Conservation (phyloP, 2,797 vertebrate genomes). For the Pogoniulus pusillus region DNA sequence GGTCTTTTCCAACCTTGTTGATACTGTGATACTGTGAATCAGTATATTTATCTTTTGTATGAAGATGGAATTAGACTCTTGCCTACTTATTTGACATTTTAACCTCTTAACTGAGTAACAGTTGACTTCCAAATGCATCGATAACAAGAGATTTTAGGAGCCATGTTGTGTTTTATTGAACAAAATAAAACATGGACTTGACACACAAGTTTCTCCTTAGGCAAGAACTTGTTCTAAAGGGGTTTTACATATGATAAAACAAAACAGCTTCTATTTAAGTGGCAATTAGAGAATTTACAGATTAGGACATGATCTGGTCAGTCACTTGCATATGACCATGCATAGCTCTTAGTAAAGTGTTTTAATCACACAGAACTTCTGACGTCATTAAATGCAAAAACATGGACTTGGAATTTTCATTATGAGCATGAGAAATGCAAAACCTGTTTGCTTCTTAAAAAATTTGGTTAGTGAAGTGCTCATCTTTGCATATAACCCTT, state of each 20-base stretch:
- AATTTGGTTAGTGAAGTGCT: background rate
- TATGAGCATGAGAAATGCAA: background rate
- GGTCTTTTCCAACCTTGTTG: no score
- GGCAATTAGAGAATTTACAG: background rate
- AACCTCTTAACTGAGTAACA: background rate
- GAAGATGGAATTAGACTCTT: background rate
- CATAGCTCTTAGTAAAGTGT: background rate
- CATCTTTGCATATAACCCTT: background rate
- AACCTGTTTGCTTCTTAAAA: background rate
- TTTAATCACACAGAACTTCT: background rate
- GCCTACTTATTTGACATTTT: background rate
- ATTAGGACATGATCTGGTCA: background rate
- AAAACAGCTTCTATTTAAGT: background rate
- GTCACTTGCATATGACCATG: background rate
- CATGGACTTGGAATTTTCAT: background rate
- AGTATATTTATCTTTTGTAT: background rate
- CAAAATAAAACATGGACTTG: background rate
- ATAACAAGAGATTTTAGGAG: background rate
- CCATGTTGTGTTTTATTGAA: background rate
- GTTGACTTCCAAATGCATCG: background rate
- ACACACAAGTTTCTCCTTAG: background rate
- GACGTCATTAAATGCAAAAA: background rate
- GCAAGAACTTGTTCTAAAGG: background rate
- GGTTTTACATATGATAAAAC: background rate
- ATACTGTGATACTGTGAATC: no score